A percentile compares a stretch with the other conserved stretches of the same genome.
These are phyloP conservation scores for Mythimna impura DNA, from an alignment of 2,888 invertebrate species.

Conservation along the genomic window DNA sequence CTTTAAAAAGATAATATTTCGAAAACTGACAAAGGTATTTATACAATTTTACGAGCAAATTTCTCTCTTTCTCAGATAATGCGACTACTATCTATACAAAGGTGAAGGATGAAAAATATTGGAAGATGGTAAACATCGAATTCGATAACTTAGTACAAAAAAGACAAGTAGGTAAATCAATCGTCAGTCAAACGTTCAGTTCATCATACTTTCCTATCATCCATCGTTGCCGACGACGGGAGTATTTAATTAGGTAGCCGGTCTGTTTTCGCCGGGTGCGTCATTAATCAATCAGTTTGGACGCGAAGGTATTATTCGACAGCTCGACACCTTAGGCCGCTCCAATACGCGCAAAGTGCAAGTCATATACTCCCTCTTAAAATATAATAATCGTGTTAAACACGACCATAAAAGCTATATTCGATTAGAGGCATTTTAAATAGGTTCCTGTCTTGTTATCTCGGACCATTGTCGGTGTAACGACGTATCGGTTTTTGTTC, in stretches of 20 bases:
- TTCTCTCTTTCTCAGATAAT: too few relatives aligned
- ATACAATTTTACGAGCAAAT: too few relatives aligned
- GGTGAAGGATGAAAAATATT: constrained; percentile 1
- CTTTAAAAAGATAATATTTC: too few relatives aligned
- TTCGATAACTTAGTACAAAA: constrained; percentile 15
- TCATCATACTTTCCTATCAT: constrained; percentile 73
- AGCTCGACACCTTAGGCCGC: constrained; percentile 85
- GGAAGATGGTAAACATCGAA: constrained; percentile 9
- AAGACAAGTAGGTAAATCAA: constrained; percentile 58
- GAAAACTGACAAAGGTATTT: too few relatives aligned
- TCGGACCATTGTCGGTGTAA: constrained; percentile 82
- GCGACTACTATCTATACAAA: not conserved
- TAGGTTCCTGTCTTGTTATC: constrained; percentile 88
- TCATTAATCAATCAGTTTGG: constrained; percentile 89
- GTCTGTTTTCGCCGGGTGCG: constrained; percentile 85
- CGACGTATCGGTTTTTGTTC: constrained; percentile 81
- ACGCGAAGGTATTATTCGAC: constrained; percentile 84
- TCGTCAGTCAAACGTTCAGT: constrained; percentile 67
- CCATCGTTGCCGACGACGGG: constrained; percentile 67
- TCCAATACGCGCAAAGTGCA: constrained; percentile 81
- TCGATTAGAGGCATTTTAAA: constrained; percentile 88
- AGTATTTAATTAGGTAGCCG: constrained; percentile 87
- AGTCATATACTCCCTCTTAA: constrained; percentile 88
- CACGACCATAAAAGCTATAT: constrained; percentile 88
- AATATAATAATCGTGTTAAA: constrained; percentile 91